Conservation (phyloP, 1,140 invertebrate species). For the Pteromalus puparum region DNA sequence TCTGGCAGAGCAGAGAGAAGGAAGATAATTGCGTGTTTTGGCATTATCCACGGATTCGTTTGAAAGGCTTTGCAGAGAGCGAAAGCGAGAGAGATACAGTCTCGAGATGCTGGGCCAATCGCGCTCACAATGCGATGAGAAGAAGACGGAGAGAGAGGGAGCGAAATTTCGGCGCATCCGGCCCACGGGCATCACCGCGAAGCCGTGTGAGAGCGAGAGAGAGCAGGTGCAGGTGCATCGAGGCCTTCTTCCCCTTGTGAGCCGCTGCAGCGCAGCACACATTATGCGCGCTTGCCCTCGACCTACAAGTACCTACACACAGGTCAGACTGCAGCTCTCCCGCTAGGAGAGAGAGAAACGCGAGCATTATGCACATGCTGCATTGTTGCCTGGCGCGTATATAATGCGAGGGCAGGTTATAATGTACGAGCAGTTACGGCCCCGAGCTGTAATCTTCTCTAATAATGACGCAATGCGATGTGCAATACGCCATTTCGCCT, state of each 20-base stretch:
- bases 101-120: background rate
- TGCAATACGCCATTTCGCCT: background rate
- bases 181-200: slow-evolving; percentile 26
- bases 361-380: slow-evolving; percentile 21
- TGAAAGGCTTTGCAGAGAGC: background rate
- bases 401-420: background rate
- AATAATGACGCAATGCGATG: background rate
- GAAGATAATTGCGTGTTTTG: slow-evolving; percentile 10
- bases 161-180: slow-evolving; percentile 45
- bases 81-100: slow-evolving; percentile 7
- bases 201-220: background rate
- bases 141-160: background rate
- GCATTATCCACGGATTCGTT: slow-evolving; percentile 4
- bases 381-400: slow-evolving; percentile 11
- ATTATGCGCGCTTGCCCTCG: slow-evolving; percentile 30
- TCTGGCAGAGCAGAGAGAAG: background rate
- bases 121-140: background rate
- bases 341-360: background rate
- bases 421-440: background rate
- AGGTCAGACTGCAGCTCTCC: slow-evolving; percentile 13
- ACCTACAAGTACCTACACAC: slow-evolving; percentile 29
- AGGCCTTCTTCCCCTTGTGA: background rate
- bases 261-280: background rate
- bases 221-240: slow-evolving; percentile 41
- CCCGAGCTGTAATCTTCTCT: background rate